Evolutionary conservation across 2,113 vertebrate species (phyloP), one percentile per base, ranked within the genome.

Genomic region (Ctenomys sociabilis): DNA sequence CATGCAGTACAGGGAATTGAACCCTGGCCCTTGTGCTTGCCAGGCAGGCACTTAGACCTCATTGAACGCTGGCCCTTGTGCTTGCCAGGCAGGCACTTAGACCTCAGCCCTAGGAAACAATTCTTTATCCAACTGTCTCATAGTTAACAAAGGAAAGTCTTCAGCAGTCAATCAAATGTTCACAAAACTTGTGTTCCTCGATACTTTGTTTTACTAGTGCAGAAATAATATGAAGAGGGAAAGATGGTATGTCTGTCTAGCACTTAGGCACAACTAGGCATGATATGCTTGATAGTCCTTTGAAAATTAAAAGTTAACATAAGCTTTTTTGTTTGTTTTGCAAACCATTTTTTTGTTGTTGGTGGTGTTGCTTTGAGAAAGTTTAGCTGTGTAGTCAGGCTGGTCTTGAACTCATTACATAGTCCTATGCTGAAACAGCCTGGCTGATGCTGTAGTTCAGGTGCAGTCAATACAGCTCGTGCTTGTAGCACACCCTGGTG

Each of bases 261-360:
- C 0, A 80, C 11, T 59, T 85, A 59, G 49, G 1, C 40, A 43
- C 7, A 93, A 84, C 63, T 61, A 70, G 14, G 16, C 86, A 40
- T 37, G 49, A 16, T 40, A 26, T 68, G 45, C 82, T 96, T 80
- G 43, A 70, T 84, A 66, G 84, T 73, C 83, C 45, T 92, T 63
- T 85, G 57, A 85, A 97, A 78, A 77, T 35, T 28, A 89, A 75
- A 84, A 64, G 16, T 88, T 85, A 88, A 14, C 21, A 1, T 81
- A 85, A 95, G 35, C 61, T 81, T 73, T 30, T 88, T 49, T 26
- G 21, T 59, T 59, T 63, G 16, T 68, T 73, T 87, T 94, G 59
- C 26, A 75, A 89, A 95, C 21, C 73, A 28, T 49, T 77, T 77
- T 77, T 77, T 77, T 77, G 43, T 49, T 49, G 13, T 4, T 77